Conservation (phyloP, 2,888 invertebrate genomes). For the Sphecodes monilicornis region DNA sequence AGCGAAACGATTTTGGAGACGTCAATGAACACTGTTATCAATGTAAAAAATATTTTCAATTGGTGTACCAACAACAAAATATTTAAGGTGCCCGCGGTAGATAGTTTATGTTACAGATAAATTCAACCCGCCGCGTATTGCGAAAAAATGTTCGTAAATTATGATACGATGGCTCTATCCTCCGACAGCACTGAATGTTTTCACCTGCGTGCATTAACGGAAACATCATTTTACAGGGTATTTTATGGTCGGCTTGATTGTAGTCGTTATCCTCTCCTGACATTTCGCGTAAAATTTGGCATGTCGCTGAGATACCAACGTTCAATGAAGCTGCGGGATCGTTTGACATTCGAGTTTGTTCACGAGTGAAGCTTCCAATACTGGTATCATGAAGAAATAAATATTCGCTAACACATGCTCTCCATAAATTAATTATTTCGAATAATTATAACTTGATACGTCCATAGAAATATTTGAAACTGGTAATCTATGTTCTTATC, state of each 20-base stretch:
- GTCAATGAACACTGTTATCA: too few species aligned
- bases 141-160: constrained; percentile 38
- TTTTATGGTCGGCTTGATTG: constrained; percentile 36
- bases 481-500: too few species aligned
- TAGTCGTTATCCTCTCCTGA: constrained; percentile 18
- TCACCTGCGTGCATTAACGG: constrained; percentile 34
- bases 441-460: background rate
- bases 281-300: constrained; percentile 17
- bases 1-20: too few species aligned
- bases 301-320: background rate
- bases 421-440: background rate
- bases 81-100: too few species aligned
- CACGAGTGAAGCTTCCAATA: background rate
- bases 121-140: background rate
- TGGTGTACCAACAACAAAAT: too few species aligned
- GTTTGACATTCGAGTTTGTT: background rate
- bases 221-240: constrained; percentile 39
- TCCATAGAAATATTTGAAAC: background rate
- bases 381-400: background rate
- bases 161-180: constrained; percentile 30
- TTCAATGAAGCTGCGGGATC: background rate
- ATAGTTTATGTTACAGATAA: constrained; percentile 9
- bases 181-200: constrained; percentile 38
- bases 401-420: background rate
- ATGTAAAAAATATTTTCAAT: too few species aligned